Evolutionary conservation across 2,888 invertebrate genomes (phyloP), one percentile per base, ranked within the genome.

Genomic region (Ethmia dodecea): DNA sequence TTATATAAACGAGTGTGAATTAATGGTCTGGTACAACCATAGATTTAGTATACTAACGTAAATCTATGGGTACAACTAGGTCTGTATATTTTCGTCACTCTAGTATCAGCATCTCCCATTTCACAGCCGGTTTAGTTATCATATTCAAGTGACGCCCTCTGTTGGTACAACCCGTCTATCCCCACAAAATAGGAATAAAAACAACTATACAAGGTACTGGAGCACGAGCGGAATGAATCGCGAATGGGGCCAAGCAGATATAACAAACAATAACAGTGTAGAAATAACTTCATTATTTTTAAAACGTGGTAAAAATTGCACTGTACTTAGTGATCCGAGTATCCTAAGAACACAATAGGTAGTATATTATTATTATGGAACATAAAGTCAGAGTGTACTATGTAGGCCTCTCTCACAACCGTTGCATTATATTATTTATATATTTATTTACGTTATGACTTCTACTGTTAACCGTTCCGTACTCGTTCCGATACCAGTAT

Each of bases 361-460:
- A 77, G 78, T 76, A 77, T 64, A 59, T 67, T 63, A n/a, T n/a
- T 64, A 59, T 67, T 30, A 28, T n/a, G 18, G 31, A 26, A 26
- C 15, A 31, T 31, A 35, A 45, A 44, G 49, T 55, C 56, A 65
- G 71, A 64, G 59, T 67, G 57, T 53, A 72, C 76, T 79, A 80
- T 67, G 72, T 83, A 84, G 84, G 84, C 84, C 81, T 77, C 78
- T 71, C 71, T 84, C 84, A 84, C 84, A 84, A 84, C 84, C 84
- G 67, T 74, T 60, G 73, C 78, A 56, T 62, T 51, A 47, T 58
- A 51, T 48, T 49, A 44, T 53, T 47, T 53, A 36, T 31, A 22
- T 29, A 24, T 25, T 10, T 18, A 44, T 45, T 45, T 18, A 31
- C 28, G 28, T 24, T 20, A 28, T 27, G 10, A 27, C 12, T 11